These are phyloP conservation scores for Parazoanthus darwini DNA, from an alignment of 92 coral and sea anemone genomes.

Conservation along the genomic window DNA sequence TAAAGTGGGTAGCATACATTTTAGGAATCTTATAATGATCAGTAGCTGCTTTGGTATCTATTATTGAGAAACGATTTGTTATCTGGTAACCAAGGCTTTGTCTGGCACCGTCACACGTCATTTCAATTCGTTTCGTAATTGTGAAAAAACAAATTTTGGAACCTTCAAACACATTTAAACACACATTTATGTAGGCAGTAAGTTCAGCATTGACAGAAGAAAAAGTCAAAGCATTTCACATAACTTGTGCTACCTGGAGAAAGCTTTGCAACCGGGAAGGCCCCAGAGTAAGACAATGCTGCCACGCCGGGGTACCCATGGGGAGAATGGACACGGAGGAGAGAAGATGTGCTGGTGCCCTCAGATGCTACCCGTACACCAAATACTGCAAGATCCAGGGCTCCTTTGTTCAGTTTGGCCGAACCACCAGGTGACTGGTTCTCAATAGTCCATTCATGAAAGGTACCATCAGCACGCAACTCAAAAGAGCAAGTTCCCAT, in stretches of 20 bases:
- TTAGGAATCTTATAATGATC: no score
- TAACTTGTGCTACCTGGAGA: conserved; percentile 58
- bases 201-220: neutral
- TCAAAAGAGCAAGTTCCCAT: conserved; percentile 88
- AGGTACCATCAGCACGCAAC: conserved; percentile 86
- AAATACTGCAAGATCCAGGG: conserved; percentile 76
- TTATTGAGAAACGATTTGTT: no score
- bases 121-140: no score
- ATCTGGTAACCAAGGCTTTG: no score
- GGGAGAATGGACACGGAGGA: conserved; percentile 82
- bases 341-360: conserved; percentile 58
- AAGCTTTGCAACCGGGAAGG: conserved; percentile 78
- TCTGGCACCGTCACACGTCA: no score
- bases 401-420: conserved; percentile 87
- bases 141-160: no score
- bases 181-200: neutral
- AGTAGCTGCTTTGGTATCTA: no score
- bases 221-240: neutral
- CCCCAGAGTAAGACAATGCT: conserved; percentile 78
- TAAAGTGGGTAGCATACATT: no score
- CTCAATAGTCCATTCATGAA: conserved; percentile 91
- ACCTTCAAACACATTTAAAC: no score
- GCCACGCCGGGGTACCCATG: conserved; percentile 88
- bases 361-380: conserved; percentile 70
- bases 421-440: conserved; percentile 97